Evolutionary conservation across 2,888 invertebrate genomes (phyloP), one percentile per base, ranked within the genome.

Genomic region (Rotaria macrura): DNA sequence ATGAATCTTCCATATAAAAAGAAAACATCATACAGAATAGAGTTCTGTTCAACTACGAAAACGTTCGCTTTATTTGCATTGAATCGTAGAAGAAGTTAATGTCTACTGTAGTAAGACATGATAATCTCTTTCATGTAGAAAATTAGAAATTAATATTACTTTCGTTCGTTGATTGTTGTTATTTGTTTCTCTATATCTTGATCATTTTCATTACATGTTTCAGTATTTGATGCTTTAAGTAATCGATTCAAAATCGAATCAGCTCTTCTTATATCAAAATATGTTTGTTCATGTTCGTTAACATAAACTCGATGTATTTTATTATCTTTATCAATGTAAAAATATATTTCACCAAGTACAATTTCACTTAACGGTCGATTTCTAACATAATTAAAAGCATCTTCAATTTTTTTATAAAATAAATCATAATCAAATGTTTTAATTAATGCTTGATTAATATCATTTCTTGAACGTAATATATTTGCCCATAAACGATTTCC

Each of bases 201-300:
- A 79, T 43, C 43, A 43, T 79, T 38, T 9, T 23, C 20, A 17
- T 3, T 25, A 9, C 9, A 25, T 12, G n/a, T n/a, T n/a, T 4
- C 38, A 38, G 43, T 43, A 40, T 43, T 40, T 43, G 43, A 79
- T 43, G 10, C 79, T 79, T 79, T 79, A n/a, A n/a, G 25, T 14
- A 79, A 14, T 79, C 79, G 25, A 79, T 79, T 79, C 6, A 79
- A 79, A 79, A 79, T 79, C 17, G 79, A 25, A 79, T 79, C 79
- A 43, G 43, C 10, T 79, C 79, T 40, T 79, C 79, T 23, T 25
- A 79, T 79, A 43, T 79, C n/a, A 43, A 79, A 79, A 43, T 79
- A 79, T 10, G 25, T 43, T 23, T 79, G 40, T 79, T 79, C 79
- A n/a, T 79, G 40, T 25, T 79, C 79, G 5, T 43, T 5, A 14